Percentiles rank a stretch among this genome's conserved stretches.
phyloP scores from a whole-genome alignment of 2,888 invertebrate species.

The Thereva unica region DNA sequence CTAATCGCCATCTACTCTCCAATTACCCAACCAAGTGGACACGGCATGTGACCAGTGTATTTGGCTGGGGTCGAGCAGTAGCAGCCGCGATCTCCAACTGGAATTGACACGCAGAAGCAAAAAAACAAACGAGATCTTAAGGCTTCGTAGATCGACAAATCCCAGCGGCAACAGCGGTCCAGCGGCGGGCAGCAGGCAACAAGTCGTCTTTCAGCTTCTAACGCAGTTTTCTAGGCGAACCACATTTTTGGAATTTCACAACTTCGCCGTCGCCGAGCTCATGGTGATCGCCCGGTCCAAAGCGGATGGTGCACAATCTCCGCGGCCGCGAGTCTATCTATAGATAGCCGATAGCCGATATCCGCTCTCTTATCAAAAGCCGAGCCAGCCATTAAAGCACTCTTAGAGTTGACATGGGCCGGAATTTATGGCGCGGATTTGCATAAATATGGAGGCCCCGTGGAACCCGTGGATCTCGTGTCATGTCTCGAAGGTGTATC shows the following conservation, averaged over 20 bases:
- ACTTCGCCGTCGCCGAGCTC: conserved; percentile 17
- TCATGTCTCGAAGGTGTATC: conserved; percentile 14
- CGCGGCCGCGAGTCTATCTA: neutral
- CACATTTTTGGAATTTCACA: conserved; percentile 35
- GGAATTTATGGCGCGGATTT: conserved; percentile 16
- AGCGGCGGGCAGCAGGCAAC: conserved; percentile 15
- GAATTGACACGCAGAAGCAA: conserved; percentile 14
- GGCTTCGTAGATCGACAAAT: neutral
- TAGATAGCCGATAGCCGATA: too few relatives aligned
- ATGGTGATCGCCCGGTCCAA: neutral
- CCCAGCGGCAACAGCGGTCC: conserved; percentile 9
- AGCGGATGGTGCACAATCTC: neutral
- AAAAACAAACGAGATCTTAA: conserved; percentile 5
- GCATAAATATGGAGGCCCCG: conserved; percentile 21
- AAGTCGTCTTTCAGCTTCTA: conserved; percentile 35
- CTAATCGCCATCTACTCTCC: conserved; percentile 13
- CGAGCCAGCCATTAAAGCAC: too few relatives aligned
- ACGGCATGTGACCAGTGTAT: conserved; percentile 30
- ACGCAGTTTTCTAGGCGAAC: conserved; percentile 35
- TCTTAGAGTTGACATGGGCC: neutral
- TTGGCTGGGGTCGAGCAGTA: conserved; percentile 14
- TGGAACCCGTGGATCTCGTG: conserved; percentile 3
- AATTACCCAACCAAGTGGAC: conserved; percentile 29
- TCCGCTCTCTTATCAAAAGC: too few relatives aligned
- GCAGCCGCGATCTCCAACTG: conserved; percentile 20